These are phyloP conservation scores for Tylochromis polylepis DNA, from an alignment of 2,113 vertebrate genomes.

Conservation along the genomic window DNA sequence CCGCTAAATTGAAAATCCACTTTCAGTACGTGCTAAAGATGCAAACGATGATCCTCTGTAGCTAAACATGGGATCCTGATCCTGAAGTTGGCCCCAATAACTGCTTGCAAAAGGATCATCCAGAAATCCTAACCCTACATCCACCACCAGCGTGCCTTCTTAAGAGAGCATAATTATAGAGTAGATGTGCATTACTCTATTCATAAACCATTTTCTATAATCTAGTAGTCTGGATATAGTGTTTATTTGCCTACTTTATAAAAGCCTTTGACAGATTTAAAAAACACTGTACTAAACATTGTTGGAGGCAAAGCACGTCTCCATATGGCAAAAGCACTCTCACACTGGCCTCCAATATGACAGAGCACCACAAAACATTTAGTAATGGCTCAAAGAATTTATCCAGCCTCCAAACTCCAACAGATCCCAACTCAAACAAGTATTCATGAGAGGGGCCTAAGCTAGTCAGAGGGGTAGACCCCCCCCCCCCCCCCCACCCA, in stretches of 20 bases:
- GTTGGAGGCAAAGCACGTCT: neutral
- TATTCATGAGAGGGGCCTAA: neutral
- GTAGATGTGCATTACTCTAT: neutral
- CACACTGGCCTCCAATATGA: neutral
- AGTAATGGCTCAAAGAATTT: neutral
- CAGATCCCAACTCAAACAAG: neutral
- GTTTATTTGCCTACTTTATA: neutral
- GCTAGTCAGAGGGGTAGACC: neutral
- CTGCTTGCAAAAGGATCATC: neutral
- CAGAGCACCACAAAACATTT: neutral
- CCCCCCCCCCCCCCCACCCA: neutral
- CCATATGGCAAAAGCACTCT: neutral
- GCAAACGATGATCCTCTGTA: neutral
- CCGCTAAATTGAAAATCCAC: slow-evolving; percentile 12
- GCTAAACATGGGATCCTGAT: neutral
- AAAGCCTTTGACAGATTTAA: neutral
- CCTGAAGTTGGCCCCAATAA: neutral
- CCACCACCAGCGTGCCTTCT: neutral
- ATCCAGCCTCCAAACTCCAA: neutral
- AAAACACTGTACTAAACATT: neutral
- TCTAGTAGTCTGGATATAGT: neutral
- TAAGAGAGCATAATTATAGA: neutral
- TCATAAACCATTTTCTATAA: neutral
- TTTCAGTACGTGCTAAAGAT: neutral
- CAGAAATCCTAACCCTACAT: neutral